phyloP scores from a whole-genome alignment of 2,113 vertebrate genomes.

The Protomyctophum bolini region DNA sequence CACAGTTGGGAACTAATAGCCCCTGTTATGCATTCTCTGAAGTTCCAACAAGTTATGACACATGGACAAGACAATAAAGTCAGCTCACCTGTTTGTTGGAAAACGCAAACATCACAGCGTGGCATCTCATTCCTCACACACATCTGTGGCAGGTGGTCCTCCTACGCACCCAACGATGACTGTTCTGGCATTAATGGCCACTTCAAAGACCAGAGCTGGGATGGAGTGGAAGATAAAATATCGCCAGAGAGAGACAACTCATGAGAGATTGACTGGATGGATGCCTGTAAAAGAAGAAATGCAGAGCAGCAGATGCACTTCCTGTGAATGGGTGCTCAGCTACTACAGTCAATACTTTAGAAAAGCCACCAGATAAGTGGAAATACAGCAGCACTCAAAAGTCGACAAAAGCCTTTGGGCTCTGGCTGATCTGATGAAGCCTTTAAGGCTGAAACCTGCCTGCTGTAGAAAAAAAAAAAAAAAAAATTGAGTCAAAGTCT shows the following conservation, averaged over 20 bases:
- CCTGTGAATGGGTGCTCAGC: no score
- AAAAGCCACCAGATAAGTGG: no score
- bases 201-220: slow-evolving; percentile 81
- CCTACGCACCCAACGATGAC: slow-evolving; percentile 77
- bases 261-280: not conserved
- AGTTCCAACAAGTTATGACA: not conserved
- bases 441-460: no score
- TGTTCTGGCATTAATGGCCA: slow-evolving; percentile 84
- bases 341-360: no score
- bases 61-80: not conserved
- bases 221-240: not conserved
- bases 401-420: not conserved
- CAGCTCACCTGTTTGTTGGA: slow-evolving; percentile 85
- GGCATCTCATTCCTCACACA: slow-evolving; percentile 83
- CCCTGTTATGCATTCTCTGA: no score
- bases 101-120: slow-evolving; percentile 83
- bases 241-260: not conserved
- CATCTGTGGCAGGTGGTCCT: slow-evolving; percentile 83
- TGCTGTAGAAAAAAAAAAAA: no score
- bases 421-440: no score
- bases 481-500: no score
- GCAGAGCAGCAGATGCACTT: no score
- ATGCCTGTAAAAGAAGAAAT: no score
- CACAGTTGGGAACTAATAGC: no score
- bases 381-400: no score